phyloP scores from a whole-genome alignment of 2,113 vertebrate species.

The Diadophis punctatus region DNA sequence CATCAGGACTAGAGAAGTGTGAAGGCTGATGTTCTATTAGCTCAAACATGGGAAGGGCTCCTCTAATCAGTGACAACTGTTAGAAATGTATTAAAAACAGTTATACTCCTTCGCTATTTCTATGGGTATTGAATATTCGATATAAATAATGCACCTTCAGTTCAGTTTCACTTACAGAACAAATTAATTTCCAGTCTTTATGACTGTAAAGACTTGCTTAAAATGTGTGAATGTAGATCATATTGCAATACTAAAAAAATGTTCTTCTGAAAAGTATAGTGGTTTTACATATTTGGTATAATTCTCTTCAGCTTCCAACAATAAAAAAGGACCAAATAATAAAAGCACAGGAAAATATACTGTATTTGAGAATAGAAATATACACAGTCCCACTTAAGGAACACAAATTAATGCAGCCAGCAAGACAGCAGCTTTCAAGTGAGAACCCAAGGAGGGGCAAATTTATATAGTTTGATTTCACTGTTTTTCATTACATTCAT shows the following conservation, averaged over 20 bases:
- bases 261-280: not conserved
- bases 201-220: not conserved
- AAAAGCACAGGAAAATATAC: not conserved
- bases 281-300: not conserved
- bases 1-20: conserved; percentile 84
- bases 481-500: not conserved
- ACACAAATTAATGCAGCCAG: not conserved
- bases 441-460: not conserved
- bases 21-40: conserved; percentile 91
- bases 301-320: not conserved
- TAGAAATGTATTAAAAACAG: conserved; percentile 1
- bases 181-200: not conserved
- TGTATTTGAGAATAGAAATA: not conserved
- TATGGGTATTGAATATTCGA: not conserved
- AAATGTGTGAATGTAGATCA: not conserved
- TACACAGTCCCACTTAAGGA: not conserved
- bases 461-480: not conserved
- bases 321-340: not conserved
- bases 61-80: conserved; percentile 85
- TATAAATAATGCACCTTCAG: not conserved
- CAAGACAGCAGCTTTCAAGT: not conserved
- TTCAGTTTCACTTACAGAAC: not conserved
- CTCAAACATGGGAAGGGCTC: conserved; percentile 92
- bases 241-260: not conserved
- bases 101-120: not conserved